phyloP scores from a whole-genome alignment of 2,888 invertebrate species.

The Mongoloraphidia duomilia region DNA sequence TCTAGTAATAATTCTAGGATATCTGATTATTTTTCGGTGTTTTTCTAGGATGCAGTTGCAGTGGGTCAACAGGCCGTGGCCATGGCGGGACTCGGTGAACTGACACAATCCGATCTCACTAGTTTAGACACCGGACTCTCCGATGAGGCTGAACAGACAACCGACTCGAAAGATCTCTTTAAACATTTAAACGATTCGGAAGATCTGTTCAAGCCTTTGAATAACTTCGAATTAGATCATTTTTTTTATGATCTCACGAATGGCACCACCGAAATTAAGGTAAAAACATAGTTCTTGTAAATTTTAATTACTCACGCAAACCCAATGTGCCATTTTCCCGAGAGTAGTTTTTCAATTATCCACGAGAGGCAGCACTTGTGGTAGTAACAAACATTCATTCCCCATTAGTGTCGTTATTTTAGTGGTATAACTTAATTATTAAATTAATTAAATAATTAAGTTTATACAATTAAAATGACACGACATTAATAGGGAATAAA shows the following conservation, averaged over 20 bases:
- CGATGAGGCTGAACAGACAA: slow-evolving; percentile 24
- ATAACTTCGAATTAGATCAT: slow-evolving; percentile 71
- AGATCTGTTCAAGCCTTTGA: too few species aligned
- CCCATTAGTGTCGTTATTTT: too few species aligned
- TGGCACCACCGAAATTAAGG: slow-evolving; percentile 53
- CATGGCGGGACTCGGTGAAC: slow-evolving; percentile 42
- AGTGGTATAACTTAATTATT: too few species aligned
- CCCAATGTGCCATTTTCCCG: too few species aligned
- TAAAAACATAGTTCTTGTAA: slow-evolving; percentile 19
- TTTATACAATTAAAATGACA: too few species aligned
- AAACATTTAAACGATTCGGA: slow-evolving; percentile 64
- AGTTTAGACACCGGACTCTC: slow-evolving; percentile 49
- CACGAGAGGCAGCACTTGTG: too few species aligned
- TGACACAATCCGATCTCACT: slow-evolving; percentile 56
- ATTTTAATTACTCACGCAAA: too few species aligned
- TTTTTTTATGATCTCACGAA: slow-evolving; percentile 61
- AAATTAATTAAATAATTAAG: too few species aligned
- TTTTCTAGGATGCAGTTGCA: slow-evolving; percentile 46
- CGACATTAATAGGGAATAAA: too few species aligned
- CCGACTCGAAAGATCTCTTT: slow-evolving; percentile 63
- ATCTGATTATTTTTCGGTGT: not conserved
- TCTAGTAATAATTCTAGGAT: too few species aligned
- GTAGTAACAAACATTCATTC: too few species aligned
- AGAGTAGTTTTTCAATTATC: too few species aligned
- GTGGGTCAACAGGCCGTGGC: slow-evolving; percentile 34